phyloP scores from a whole-genome alignment of 2,113 vertebrate genomes.

The Corythaixoides concolor region DNA sequence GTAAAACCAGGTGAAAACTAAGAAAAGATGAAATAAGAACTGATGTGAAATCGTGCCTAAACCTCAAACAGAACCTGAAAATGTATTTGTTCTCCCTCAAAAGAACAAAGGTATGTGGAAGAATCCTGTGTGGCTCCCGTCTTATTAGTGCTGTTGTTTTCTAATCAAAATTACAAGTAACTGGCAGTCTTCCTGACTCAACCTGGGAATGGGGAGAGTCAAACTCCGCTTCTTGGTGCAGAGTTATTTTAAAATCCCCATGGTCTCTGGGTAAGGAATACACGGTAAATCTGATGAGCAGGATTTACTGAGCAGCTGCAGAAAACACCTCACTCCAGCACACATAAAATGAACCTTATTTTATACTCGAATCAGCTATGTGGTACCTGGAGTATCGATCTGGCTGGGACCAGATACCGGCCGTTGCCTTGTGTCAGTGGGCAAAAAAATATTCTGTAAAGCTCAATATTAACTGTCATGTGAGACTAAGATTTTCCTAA shows the following conservation, averaged over 20 bases:
- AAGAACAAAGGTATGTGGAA: neutral
- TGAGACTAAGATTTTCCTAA: neutral
- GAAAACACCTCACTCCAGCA: neutral
- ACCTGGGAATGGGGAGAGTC: neutral
- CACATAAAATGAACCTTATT: neutral
- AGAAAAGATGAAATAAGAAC: neutral
- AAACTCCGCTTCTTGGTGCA: neutral
- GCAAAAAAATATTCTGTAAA: neutral
- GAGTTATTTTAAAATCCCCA: neutral
- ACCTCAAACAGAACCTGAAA: neutral
- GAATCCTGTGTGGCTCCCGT: neutral
- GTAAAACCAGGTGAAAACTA: conserved; percentile 21
- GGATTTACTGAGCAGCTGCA: neutral
- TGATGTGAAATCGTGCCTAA: neutral
- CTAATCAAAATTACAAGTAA: neutral
- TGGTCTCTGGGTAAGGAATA: neutral
- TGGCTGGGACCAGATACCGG: neutral
- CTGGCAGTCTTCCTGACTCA: neutral
- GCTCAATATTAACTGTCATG: neutral
- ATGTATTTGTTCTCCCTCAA: neutral
- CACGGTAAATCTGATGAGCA: neutral
- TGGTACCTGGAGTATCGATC: neutral
- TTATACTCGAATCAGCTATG: neutral
- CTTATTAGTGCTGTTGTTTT: neutral
- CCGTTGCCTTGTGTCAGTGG: neutral